A percentile compares a stretch with the other conserved stretches of the same genome.
Conservation (phyloP, 2,113 vertebrate species). For the Lucifuga dentata region DNA sequence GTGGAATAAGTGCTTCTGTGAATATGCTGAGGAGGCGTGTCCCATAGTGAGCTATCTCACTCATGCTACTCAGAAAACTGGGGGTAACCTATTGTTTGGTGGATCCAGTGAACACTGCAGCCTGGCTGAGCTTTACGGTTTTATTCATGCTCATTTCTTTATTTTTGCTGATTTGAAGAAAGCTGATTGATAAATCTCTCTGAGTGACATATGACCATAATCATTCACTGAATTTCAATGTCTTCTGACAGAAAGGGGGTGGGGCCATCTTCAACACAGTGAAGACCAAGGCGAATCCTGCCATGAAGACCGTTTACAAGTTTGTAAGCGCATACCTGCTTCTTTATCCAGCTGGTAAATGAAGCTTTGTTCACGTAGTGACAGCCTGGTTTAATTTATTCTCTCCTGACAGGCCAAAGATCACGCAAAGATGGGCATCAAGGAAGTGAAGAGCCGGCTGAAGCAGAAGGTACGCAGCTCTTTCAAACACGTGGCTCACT, state of each 20-base stretch:
- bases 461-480: constrained; percentile 84
- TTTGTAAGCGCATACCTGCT: constrained; percentile 87
- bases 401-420: constrained; percentile 92
- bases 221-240: not conserved
- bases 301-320: constrained; percentile 99
- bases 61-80: no score
- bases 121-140: no score
- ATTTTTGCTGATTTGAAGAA: no score
- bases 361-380: not conserved
- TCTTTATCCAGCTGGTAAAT: not conserved
- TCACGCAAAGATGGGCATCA: constrained; percentile 98
- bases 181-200: no score
- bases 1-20: no score
- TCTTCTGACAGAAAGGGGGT: constrained; percentile 91
- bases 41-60: no score
- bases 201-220: no score
- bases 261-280: constrained; percentile 98
- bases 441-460: constrained; percentile 88
- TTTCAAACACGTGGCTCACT: constrained; percentile 5
- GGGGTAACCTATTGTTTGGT: no score
- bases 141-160: no score
- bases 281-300: constrained; percentile 97
- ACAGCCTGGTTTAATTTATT: not conserved
- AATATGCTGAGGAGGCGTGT: no score
- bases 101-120: no score